Evolutionary conservation across 2,797 vertebrate species (phyloP).

Genomic region (Chrosomus eos): DNA sequence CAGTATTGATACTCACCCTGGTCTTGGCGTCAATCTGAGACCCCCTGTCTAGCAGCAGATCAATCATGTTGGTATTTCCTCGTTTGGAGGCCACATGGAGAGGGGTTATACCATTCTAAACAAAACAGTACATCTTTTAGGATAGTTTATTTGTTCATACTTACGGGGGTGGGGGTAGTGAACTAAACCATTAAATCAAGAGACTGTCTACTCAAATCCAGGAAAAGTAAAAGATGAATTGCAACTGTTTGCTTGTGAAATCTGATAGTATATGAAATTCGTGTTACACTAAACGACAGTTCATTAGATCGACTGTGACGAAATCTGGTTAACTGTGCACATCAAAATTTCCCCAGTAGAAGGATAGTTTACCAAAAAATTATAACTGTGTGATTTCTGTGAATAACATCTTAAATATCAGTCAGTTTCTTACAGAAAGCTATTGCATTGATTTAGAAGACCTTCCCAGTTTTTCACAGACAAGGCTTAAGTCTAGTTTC

Average conservation of each 20-base stretch:
- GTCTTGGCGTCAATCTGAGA: conserved; percentile 97
- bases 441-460: not conserved
- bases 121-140: conserved; percentile 33
- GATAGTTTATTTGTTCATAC: not conserved
- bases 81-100: conserved; percentile 97
- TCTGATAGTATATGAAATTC: not conserved
- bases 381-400: not conserved
- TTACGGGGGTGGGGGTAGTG: no score
- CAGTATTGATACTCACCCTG: conserved; percentile 80
- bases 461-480: not conserved
- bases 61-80: conserved; percentile 98
- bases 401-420: not conserved
- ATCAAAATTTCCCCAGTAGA: not conserved
- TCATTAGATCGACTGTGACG: not conserved
- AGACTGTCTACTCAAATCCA: not conserved
- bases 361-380: not conserved
- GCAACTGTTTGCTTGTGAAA: not conserved
- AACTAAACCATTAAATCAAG: not conserved
- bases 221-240: not conserved
- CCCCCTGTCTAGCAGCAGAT: conserved; percentile 91
- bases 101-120: conserved; percentile 95
- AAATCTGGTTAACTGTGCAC: not conserved
- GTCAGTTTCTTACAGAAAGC: not conserved
- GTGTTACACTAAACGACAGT: not conserved
- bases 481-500: no score